phyloP scores from a whole-genome alignment of 2,797 vertebrate species.

The Cossypha polioptera region DNA sequence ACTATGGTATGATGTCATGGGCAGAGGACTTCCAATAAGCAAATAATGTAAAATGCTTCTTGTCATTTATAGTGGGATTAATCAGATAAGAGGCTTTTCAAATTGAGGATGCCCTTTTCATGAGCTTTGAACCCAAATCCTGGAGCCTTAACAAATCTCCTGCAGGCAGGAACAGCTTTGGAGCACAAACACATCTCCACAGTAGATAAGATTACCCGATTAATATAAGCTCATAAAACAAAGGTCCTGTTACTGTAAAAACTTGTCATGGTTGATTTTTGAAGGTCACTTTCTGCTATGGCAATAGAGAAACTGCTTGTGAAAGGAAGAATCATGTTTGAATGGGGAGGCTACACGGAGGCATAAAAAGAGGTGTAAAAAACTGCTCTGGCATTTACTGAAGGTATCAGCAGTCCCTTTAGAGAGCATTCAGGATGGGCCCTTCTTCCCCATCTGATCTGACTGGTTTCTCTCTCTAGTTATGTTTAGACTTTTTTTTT shows the following conservation, averaged over 20 bases:
- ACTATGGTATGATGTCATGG: background rate
- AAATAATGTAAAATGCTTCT: background rate
- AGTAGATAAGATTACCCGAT: background rate
- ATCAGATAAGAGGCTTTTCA: background rate
- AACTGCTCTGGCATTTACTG: background rate
- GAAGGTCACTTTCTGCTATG: background rate
- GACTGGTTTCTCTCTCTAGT: background rate
- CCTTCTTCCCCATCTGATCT: background rate
- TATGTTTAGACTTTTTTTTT: background rate
- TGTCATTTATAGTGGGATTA: background rate
- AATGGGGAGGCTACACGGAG: background rate
- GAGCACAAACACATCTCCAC: background rate
- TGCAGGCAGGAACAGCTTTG: background rate
- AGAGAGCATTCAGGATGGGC: background rate
- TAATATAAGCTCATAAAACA: background rate
- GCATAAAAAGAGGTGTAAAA: background rate
- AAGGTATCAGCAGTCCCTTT: background rate
- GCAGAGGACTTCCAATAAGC: background rate
- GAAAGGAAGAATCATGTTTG: background rate
- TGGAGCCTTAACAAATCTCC: background rate
- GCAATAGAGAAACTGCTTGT: background rate
- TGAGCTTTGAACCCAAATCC: slow-evolving; percentile 7
- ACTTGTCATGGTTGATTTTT: background rate
- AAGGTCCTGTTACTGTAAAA: background rate
- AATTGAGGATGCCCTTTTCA: background rate